Conservation (phyloP, 2,888 invertebrate species). For the Podabrus alpinus region DNA sequence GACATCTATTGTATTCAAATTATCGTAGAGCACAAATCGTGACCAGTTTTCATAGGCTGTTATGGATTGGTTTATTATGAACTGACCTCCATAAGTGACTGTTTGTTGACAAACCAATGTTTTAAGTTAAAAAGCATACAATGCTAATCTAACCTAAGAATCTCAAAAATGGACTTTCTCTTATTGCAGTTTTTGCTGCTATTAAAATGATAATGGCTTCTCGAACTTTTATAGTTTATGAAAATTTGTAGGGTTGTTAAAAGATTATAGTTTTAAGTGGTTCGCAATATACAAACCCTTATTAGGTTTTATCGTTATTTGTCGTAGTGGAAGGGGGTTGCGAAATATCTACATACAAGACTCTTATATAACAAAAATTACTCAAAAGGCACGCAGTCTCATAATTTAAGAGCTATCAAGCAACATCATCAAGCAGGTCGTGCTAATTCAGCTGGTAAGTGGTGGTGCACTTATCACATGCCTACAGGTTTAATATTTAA, state of each 20-base stretch:
- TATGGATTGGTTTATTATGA: constrained; percentile 54
- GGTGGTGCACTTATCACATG: constrained; percentile 53
- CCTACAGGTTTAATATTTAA: constrained; percentile 54
- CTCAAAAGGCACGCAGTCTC: constrained; percentile 49
- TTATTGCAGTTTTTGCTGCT: neutral
- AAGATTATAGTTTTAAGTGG: neutral
- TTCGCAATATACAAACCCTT: constrained; percentile 1
- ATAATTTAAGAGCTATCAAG: constrained; percentile 50
- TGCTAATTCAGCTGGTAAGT: constrained; percentile 50
- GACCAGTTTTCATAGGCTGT: constrained; percentile 52
- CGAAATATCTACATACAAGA: constrained; percentile 4
- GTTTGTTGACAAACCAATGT: constrained; percentile 45
- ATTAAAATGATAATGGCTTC: neutral
- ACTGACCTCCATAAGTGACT: constrained; percentile 53
- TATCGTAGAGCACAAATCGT: constrained; percentile 49
- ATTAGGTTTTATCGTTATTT: constrained; percentile 3
- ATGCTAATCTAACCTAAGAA: neutral
- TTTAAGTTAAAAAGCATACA: constrained; percentile 18
- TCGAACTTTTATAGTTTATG: neutral
- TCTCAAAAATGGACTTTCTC: neutral
- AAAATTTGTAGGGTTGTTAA: neutral
- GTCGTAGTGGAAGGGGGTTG: constrained; percentile 4
- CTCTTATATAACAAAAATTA: constrained; percentile 37
- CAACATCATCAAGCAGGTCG: constrained; percentile 42
- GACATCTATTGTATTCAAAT: constrained; percentile 57